A percentile compares a stretch with the other conserved stretches of the same genome.
Conservation (phyloP, 2,113 vertebrate species). For the Entelurus aequoreus region DNA sequence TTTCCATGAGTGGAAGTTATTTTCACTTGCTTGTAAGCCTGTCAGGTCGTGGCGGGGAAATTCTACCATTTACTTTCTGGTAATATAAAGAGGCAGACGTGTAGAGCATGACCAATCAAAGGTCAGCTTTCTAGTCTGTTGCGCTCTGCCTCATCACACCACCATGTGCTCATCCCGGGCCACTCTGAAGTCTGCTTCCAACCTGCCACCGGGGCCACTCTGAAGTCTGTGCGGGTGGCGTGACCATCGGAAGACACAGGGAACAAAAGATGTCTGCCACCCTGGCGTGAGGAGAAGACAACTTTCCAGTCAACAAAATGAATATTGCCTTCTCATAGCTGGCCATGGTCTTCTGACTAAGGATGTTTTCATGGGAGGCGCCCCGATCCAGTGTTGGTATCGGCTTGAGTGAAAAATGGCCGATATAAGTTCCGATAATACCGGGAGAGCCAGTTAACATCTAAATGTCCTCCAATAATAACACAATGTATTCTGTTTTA, state of each 20-base stretch:
- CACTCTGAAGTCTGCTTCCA: not conserved
- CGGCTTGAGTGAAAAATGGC: too few relatives aligned
- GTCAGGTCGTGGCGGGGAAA: too few relatives aligned
- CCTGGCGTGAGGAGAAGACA: not conserved
- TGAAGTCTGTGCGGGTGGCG: too few relatives aligned
- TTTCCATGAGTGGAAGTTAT: not conserved
- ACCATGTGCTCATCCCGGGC: not conserved
- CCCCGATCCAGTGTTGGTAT: too few relatives aligned
- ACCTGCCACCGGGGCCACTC: too few relatives aligned
- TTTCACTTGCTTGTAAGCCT: not conserved
- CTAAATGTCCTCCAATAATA: too few relatives aligned
- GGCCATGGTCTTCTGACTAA: too few relatives aligned
- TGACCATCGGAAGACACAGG: constrained; percentile 23
- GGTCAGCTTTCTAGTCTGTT: not conserved
- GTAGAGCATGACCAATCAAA: constrained; percentile 8
- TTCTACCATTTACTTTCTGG: too few relatives aligned
- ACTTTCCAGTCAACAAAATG: not conserved
- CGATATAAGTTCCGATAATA: too few relatives aligned
- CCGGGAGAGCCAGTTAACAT: too few relatives aligned
- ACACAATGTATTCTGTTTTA: too few relatives aligned
- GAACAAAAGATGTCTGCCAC: not conserved
- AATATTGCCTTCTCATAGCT: not conserved
- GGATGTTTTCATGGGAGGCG: too few relatives aligned
- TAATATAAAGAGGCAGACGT: not conserved
- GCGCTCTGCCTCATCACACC: not conserved